Base-by-base conservation (phyloP, 2,888 invertebrate species). In the Octodonta nipae region DNA sequence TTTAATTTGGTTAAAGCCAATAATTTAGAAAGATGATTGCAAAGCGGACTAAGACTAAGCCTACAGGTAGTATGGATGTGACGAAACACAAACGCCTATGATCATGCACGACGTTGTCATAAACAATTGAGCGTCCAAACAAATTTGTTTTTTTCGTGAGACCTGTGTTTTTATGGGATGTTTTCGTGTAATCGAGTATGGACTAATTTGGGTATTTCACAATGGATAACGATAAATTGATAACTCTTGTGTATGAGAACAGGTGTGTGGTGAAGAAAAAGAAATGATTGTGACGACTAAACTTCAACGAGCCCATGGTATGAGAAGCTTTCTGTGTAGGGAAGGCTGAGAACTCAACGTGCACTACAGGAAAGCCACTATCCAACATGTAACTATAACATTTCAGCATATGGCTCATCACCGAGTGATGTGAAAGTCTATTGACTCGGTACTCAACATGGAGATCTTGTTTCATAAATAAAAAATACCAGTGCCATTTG, bases 371-470 rank as follows among this genome's bases (percentile, higher is more conserved):
- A 6, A 20, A 20, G 6, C 20, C 20, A 20, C 20, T n/a, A 20
- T 20, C 20, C 20, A 20, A 20, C 20, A 20, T n/a, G n/a, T 20
- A 20, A 20, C 20, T 20, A 20, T 20, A n/a, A 20, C 20, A n/a
- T 20, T 20, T 20, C 20, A 6, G 20, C 20, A 20, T 20, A n/a
- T 20, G 20, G 20, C n/a, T 20, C 20, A 20, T 20, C 20, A 20
- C 7, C 20, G 20, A 20, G 20, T 20, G n/a, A 20, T 20, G n/a
- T 6, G 20, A 20, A 20, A 20, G 20, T 20, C 20, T n/a, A 20
- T n/a, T 20, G 20, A n/a, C 7, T 20, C n/a, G n/a, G 20, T 20
- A 6, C 20, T 20, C 20, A 20, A 20, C 20, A 20, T 20, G 20
- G n/a, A 20, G 7, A 20, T n/a, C 20, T 20, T 20, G 20, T n/a